Percentiles rank a stretch among this genome's conserved stretches.
Conservation (phyloP, 2,888 invertebrate genomes). For the Alloscopus bannaensis region DNA sequence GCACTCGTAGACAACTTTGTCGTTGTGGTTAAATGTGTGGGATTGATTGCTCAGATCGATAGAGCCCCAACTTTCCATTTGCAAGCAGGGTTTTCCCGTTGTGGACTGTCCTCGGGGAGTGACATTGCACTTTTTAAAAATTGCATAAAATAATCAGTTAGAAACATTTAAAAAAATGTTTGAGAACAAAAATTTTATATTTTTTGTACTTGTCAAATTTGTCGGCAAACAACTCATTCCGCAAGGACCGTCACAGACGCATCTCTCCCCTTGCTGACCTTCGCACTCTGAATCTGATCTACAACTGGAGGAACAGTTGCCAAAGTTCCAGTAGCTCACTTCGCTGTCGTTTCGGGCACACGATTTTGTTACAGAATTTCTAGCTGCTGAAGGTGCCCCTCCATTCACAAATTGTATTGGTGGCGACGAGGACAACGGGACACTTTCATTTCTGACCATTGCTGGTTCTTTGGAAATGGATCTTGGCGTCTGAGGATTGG, state of each 20-base stretch:
- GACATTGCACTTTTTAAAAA: constrained; percentile 91
- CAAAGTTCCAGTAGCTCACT: constrained; percentile 46
- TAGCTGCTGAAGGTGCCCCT: too few species aligned
- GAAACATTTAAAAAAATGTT: constrained; percentile 41
- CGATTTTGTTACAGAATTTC: constrained; percentile 13
- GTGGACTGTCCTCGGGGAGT: constrained; percentile 92
- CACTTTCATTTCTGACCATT: too few species aligned
- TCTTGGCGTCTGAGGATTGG: too few species aligned
- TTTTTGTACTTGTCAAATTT: constrained; percentile 26
- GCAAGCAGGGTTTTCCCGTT: constrained; percentile 96
- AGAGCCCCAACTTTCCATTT: constrained; percentile 96
- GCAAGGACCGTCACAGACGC: constrained; percentile 90
- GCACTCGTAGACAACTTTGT: constrained; percentile 97
- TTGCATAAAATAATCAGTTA: too few species aligned
- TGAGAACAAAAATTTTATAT: too few species aligned
- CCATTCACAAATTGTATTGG: too few species aligned
- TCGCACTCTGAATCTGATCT: constrained; percentile 90
- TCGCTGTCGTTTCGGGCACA: constrained; percentile 44
- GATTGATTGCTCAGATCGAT: constrained; percentile 96
- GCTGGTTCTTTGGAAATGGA: too few species aligned
- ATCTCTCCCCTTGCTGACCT: constrained; percentile 96
- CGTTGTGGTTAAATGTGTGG: constrained; percentile 90
- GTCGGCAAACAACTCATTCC: constrained; percentile 88
- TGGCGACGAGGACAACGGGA: too few species aligned
- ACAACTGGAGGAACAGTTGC: constrained; percentile 39